Evolutionary conservation across 2,888 invertebrate species (phyloP).

Genomic region (Toxonevra muliebris): DNA sequence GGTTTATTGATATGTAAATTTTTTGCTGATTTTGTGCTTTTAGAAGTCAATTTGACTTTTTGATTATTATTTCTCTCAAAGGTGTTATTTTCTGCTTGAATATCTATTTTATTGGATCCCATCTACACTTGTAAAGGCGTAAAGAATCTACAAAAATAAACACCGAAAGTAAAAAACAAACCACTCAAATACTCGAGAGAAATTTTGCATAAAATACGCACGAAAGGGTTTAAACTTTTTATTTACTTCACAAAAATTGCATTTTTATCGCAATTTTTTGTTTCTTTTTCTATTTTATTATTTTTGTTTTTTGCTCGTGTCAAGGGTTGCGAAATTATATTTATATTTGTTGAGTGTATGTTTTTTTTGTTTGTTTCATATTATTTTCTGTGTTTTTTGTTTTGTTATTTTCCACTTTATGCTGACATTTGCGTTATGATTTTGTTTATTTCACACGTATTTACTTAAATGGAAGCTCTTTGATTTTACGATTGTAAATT

Average conservation of each 20-base stretch:
- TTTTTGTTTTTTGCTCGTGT: slow-evolving; percentile 30
- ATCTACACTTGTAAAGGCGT: neutral
- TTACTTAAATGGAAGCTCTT: slow-evolving; percentile 31
- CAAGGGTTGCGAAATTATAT: slow-evolving; percentile 41
- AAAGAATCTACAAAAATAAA: too few relatives aligned
- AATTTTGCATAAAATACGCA: slow-evolving; percentile 30
- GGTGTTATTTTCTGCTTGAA: slow-evolving; percentile 38
- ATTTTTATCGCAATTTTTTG: slow-evolving; percentile 28
- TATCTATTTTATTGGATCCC: slow-evolving; percentile 33
- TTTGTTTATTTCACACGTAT: slow-evolving; percentile 49
- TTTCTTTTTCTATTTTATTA: slow-evolving; percentile 5
- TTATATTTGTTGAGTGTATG: slow-evolving; percentile 39
- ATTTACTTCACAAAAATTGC: slow-evolving; percentile 30
- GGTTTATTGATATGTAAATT: slow-evolving; percentile 64
- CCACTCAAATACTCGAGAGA: slow-evolving; percentile 22
- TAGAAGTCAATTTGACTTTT: slow-evolving; percentile 57
- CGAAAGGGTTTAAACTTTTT: slow-evolving; percentile 36
- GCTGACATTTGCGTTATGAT: slow-evolving; percentile 42
- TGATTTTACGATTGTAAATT: slow-evolving; percentile 3
- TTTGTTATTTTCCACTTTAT: slow-evolving; percentile 36
- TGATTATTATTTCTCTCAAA: slow-evolving; percentile 38
- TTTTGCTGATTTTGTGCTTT: slow-evolving; percentile 62
- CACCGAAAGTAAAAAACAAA: slow-evolving; percentile 4
- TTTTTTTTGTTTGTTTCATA: slow-evolving; percentile 45
- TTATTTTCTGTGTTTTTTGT: slow-evolving; percentile 39